phyloP scores from a whole-genome alignment of 2,113 vertebrate species.

The Laticauda colubrina region DNA sequence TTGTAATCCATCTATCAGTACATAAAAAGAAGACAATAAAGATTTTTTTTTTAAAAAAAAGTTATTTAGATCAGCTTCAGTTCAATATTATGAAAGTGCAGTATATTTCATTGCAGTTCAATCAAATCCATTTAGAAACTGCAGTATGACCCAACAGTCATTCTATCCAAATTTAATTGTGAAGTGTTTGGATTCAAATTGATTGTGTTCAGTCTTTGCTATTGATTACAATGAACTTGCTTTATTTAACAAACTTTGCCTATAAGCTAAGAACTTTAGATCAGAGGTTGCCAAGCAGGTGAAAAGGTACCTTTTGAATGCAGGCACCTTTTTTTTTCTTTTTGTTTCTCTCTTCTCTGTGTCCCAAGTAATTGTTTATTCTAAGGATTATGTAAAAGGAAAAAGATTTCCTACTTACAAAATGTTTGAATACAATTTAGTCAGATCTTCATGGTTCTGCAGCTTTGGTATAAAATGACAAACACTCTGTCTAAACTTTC shows the following conservation, averaged over 20 bases:
- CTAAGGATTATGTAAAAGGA: not conserved
- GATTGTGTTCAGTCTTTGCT: constrained; percentile 65
- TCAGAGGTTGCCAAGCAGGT: fast-evolving
- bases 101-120: constrained; percentile 61
- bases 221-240: constrained; percentile 59
- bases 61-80: constrained; percentile 57
- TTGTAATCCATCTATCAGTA: constrained; percentile 41
- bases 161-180: constrained; percentile 64
- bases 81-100: constrained; percentile 63
- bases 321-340: not conserved
- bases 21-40: constrained; percentile 32
- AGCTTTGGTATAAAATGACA: not conserved
- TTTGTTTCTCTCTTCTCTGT: not conserved
- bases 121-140: constrained; percentile 64
- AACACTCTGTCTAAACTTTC: not conserved
- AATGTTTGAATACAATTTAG: not conserved
- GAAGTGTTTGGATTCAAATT: constrained; percentile 64
- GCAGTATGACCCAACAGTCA: constrained; percentile 65
- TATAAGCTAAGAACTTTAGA: fast-evolving
- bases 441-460: not conserved
- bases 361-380: not conserved
- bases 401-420: not conserved
- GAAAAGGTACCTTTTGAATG: not conserved
- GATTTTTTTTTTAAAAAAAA: constrained; percentile 33
- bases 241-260: constrained; percentile 47